phyloP scores from a whole-genome alignment of 2,797 vertebrate species.

The Siniperca scherzeri region DNA sequence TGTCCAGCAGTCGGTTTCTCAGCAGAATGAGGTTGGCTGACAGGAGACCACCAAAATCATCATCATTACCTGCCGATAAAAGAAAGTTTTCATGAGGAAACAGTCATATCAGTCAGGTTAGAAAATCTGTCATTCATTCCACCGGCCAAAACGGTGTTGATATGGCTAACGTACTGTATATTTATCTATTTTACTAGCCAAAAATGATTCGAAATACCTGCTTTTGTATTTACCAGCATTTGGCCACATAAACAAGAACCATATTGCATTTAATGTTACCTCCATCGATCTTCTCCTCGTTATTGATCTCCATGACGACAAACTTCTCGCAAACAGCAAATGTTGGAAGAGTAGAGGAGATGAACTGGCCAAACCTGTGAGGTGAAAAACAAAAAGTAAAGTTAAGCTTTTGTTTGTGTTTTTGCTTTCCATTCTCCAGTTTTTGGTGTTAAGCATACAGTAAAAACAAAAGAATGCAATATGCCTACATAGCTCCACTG shows the following conservation, averaged over 20 bases:
- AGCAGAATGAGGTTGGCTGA: conserved; percentile 96
- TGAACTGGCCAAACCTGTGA: conserved; percentile 96
- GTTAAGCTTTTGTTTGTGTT: background rate
- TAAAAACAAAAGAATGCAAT: background rate
- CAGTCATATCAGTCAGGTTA: background rate
- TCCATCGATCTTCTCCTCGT: conserved; percentile 94
- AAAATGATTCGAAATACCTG: background rate
- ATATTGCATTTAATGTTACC: conserved; percentile 78
- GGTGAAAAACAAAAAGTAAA: background rate
- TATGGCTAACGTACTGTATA: no score
- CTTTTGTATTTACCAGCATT: background rate
- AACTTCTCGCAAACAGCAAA: conserved; percentile 99
- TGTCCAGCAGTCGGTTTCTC: conserved; percentile 95
- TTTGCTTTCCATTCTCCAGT: background rate
- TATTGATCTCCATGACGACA: conserved; percentile 96
- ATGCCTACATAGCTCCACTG: background rate
- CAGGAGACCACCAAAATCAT: conserved; percentile 94
- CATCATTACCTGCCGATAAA: conserved; percentile 88
- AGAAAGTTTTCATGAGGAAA: background rate
- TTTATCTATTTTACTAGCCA: background rate
- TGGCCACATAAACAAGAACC: background rate
- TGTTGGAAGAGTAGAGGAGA: conserved; percentile 96
- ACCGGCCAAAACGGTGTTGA: background rate
- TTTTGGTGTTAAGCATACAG: background rate
- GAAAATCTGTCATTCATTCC: background rate